A percentile compares a stretch with the other conserved stretches of the same genome.
These are phyloP conservation scores for Sitophilus oryzae DNA, from an alignment of 1,140 invertebrate species.

Conservation along the genomic window DNA sequence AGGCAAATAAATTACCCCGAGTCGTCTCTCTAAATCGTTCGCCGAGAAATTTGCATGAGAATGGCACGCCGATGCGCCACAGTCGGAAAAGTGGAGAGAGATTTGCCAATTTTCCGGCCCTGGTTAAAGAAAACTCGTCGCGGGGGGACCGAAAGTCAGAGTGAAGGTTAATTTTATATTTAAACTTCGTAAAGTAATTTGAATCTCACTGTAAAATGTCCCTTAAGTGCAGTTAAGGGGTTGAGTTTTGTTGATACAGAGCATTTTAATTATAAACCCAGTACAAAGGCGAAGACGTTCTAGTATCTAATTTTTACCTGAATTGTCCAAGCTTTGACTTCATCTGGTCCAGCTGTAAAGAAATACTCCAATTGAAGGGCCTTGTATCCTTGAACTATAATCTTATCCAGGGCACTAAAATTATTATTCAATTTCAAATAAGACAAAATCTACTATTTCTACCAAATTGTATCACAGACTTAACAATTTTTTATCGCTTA, in stretches of 20 bases:
- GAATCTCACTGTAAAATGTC: no score
- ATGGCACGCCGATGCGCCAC: not conserved
- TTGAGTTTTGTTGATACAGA: no score
- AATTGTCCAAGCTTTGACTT: constrained; percentile 99
- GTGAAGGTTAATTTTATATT: no score
- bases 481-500: no score
- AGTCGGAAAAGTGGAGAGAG: not conserved
- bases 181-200: no score
- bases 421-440: no score
- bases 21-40: no score
- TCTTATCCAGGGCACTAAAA: constrained; percentile 86
- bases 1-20: not conserved
- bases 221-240: no score
- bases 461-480: no score
- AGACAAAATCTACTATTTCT: constrained; percentile 7
- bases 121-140: not conserved
- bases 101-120: constrained; percentile 5
- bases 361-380: constrained; percentile 93
- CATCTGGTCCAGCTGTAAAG: constrained; percentile 94
- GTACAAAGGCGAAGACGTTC: constrained; percentile 4
- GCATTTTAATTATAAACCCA: no score
- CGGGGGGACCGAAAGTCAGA: not conserved
- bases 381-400: constrained; percentile 96
- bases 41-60: not conserved
- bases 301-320: no score